Conservation (phyloP, 1,140 invertebrate species). For the Lycorma delicatula region DNA sequence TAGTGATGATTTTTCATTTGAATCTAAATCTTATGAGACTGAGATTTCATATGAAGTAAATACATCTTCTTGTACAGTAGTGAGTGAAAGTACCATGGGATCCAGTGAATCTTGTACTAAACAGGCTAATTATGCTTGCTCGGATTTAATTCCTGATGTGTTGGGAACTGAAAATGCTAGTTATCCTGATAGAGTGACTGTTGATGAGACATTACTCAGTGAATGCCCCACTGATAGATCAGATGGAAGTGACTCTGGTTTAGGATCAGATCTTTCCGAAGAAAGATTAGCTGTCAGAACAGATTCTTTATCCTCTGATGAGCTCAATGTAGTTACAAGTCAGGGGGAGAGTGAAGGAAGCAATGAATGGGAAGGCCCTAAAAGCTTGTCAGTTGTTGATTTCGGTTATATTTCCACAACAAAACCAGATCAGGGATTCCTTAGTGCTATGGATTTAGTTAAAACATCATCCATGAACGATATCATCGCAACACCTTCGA, state of each 20-base stretch:
- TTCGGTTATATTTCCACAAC: constrained; percentile 5
- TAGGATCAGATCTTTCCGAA: constrained; percentile 44
- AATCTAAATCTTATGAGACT: not conserved
- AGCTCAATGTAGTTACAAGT: constrained; percentile 7
- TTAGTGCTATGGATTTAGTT: constrained; percentile 16
- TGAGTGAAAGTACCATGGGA: not conserved
- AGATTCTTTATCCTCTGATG: constrained; percentile 21
- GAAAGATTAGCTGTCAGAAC: constrained; percentile 30
- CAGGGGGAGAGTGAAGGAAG: not conserved
- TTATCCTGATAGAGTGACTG: not conserved
- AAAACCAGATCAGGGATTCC: constrained; percentile 5
- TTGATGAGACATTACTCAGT: constrained; percentile 12
- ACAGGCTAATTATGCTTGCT: not conserved
- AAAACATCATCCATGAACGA: not conserved
- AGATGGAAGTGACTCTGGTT: constrained; percentile 71
- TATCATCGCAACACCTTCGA: constrained; percentile 3
- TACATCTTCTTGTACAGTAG: not conserved
- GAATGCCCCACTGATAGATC: constrained; percentile 42
- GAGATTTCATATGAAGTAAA: not conserved
- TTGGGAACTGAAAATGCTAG: not conserved
- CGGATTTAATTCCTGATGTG: not conserved
- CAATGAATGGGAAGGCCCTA: not conserved
- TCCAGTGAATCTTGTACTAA: not conserved
- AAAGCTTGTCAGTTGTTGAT: not conserved
- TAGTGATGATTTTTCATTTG: not conserved